Conservation (phyloP, 2,797 vertebrate species). For the Astyanax mexicanus region DNA sequence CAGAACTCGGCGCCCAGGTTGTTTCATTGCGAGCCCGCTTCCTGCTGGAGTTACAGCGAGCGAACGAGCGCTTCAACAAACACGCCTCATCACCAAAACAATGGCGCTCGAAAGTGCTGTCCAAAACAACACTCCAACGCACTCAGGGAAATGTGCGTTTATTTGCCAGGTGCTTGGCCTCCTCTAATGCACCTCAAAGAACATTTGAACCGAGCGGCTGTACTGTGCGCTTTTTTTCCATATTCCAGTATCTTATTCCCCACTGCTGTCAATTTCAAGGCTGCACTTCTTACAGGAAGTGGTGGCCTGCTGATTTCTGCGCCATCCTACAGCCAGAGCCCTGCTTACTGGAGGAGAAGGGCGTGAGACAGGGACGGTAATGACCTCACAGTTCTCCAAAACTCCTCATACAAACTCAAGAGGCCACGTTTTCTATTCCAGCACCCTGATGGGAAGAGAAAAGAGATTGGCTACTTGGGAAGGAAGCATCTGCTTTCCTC, state of each 20-base stretch:
- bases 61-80: conserved; percentile 39
- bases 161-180: conserved; percentile 17
- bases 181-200: conserved; percentile 27
- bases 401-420: conserved; percentile 41
- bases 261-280: conserved; percentile 22
- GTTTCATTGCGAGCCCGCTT: background rate
- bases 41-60: background rate
- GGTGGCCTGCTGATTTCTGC: conserved; percentile 11
- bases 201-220: conserved; percentile 24
- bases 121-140: conserved; percentile 29
- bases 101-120: background rate
- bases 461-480: conserved; percentile 42
- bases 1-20: background rate
- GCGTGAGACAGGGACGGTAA: conserved; percentile 44
- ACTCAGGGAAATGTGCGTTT: conserved; percentile 44
- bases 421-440: conserved; percentile 44
- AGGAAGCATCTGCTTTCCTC: conserved; percentile 44
- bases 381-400: conserved; percentile 51
- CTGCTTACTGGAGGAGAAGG: conserved; percentile 4
- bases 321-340: background rate
- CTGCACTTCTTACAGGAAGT: conserved; percentile 20
- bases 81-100: conserved; percentile 38
- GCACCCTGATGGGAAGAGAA: conserved; percentile 43
- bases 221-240: background rate
- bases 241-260: conserved; percentile 38